Conservation (phyloP, 2,113 vertebrate genomes). For the Gymnocephalus cernua region DNA sequence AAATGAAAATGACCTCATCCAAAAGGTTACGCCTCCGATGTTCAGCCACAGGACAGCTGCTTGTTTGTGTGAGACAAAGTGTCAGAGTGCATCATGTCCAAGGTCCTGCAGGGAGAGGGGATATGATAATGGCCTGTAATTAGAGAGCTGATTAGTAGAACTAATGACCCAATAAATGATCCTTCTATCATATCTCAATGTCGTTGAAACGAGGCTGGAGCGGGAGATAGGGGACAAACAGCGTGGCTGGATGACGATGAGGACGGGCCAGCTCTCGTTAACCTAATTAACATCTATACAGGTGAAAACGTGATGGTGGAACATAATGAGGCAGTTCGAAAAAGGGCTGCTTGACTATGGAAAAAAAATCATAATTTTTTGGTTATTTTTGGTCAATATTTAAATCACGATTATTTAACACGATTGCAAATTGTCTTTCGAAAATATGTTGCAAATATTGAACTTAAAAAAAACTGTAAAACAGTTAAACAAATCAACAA, state of each 20-base stretch:
- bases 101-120: constrained; percentile 61
- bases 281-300: constrained; percentile 49
- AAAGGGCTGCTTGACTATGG: too few species aligned
- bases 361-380: too few species aligned
- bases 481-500: too few species aligned
- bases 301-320: constrained; percentile 48
- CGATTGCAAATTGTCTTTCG: too few species aligned
- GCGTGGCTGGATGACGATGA: constrained; percentile 15
- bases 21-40: constrained; percentile 42
- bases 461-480: too few species aligned
- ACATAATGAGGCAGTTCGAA: constrained; percentile 2
- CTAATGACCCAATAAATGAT: constrained; percentile 78
- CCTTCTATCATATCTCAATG: constrained; percentile 56
- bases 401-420: too few species aligned
- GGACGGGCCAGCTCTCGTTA: constrained; percentile 37
- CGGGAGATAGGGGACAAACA: constrained; percentile 37
- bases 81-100: constrained; percentile 67
- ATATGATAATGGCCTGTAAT: constrained; percentile 75
- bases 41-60: constrained; percentile 47
- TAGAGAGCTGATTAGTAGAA: constrained; percentile 78
- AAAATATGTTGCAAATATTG: too few species aligned
- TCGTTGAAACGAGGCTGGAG: constrained; percentile 49
- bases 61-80: constrained; percentile 70
- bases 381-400: too few species aligned
- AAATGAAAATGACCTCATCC: constrained; percentile 37